Conservation (phyloP, 2,888 invertebrate genomes). For the Scrobipalpa atriplicella region DNA sequence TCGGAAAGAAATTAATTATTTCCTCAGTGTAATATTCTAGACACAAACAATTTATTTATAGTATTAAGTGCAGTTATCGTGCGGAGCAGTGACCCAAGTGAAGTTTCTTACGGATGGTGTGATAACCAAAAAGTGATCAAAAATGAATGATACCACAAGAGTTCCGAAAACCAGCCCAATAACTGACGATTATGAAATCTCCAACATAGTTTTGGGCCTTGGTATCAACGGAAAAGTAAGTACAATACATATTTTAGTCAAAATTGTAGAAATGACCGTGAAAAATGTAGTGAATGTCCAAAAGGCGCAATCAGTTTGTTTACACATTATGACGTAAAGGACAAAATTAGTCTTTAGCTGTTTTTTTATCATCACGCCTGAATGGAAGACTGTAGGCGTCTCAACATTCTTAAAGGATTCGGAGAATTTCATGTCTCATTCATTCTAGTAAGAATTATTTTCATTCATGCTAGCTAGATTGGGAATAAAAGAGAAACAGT, state of each 20-base stretch:
- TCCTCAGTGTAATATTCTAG: constrained; percentile 5
- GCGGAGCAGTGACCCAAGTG: constrained; percentile 18
- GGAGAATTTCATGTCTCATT: background rate
- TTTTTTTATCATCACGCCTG: constrained; percentile 25
- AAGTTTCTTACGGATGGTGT: constrained; percentile 27
- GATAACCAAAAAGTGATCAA: constrained; percentile 25
- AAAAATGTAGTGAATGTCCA: constrained; percentile 30
- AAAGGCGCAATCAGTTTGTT: constrained; percentile 37
- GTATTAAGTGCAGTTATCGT: background rate
- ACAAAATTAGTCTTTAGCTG: constrained; percentile 47
- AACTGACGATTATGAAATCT: constrained; percentile 95
- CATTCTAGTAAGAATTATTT: background rate
- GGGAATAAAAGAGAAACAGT: too few relatives aligned
- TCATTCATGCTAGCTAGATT: too few relatives aligned
- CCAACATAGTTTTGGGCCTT: constrained; percentile 95
- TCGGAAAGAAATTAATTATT: background rate
- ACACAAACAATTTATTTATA: background rate
- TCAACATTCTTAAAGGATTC: background rate
- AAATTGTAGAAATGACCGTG: background rate
- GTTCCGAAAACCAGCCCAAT: constrained; percentile 91
- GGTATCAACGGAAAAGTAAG: constrained; percentile 97
- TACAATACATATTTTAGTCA: constrained; percentile 30
- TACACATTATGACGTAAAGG: constrained; percentile 56
- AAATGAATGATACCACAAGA: constrained; percentile 64
- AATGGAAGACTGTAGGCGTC: constrained; percentile 9